Evolutionary conservation across 2,113 vertebrate species (phyloP).

Genomic region (Calonectris borealis): DNA sequence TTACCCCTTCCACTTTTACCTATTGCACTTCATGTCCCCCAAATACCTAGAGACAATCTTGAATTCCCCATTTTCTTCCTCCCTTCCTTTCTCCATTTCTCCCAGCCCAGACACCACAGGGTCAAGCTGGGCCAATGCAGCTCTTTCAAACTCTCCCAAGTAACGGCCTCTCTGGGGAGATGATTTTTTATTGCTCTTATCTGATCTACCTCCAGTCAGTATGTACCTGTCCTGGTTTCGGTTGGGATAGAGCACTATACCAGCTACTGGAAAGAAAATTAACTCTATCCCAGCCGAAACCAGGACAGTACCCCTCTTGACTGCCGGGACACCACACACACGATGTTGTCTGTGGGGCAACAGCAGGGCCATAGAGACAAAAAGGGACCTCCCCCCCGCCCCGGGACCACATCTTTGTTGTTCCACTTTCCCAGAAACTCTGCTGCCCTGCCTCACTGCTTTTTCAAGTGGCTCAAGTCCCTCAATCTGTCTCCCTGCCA

Average conservation of each 20-base stretch:
- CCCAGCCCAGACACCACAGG: not conserved
- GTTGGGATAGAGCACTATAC: too few relatives aligned
- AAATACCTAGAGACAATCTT: not conserved
- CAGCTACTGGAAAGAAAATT: too few relatives aligned
- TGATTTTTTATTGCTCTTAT: not conserved
- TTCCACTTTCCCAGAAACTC: not conserved
- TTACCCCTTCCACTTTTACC: not conserved
- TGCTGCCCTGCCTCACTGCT: not conserved
- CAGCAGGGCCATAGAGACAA: not conserved
- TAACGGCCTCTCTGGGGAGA: not conserved
- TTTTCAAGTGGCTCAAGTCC: not conserved
- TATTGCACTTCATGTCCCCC: not conserved
- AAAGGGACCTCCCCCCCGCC: not conserved
- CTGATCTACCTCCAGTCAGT: not conserved
- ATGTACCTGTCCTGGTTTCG: too few relatives aligned
- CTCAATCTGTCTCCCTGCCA: not conserved
- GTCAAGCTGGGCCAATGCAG: not conserved
- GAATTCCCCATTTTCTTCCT: not conserved
- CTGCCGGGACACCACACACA: not conserved
- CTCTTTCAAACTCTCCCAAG: not conserved
- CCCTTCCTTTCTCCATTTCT: not conserved
- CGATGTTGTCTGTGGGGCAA: not conserved
- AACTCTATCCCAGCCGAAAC: too few relatives aligned
- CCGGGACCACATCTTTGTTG: not conserved
- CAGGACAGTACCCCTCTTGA: not conserved